phyloP scores from a whole-genome alignment of 2,113 vertebrate species.

The Strigops habroptila region DNA sequence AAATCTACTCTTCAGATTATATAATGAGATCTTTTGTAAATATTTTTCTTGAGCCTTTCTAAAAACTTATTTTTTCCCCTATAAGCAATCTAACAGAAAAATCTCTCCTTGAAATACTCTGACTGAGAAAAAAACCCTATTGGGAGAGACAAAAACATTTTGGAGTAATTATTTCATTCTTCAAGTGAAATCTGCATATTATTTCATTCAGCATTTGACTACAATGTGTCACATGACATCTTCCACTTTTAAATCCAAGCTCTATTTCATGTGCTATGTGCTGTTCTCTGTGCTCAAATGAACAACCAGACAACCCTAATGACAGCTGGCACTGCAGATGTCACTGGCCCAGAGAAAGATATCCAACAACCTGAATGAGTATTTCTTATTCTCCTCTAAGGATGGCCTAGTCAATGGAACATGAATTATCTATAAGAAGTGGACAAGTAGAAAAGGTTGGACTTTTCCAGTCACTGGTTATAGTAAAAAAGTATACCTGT shows the following conservation, averaged over 20 bases:
- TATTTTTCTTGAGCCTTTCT: background rate
- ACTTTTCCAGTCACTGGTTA: background rate
- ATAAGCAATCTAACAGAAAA: background rate
- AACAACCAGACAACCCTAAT: background rate
- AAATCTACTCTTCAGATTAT: background rate
- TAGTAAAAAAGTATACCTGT: background rate
- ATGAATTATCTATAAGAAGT: background rate
- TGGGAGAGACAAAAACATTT: background rate
- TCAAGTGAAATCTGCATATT: background rate
- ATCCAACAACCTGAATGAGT: background rate
- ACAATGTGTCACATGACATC: accelerated
- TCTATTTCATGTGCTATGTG: accelerated
- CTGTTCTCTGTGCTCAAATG: background rate
- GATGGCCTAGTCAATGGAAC: background rate
- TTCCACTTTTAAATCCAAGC: background rate
- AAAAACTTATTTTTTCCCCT: background rate
- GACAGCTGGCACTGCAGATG: background rate
- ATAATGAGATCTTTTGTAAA: background rate
- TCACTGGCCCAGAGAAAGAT: background rate
- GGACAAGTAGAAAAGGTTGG: background rate
- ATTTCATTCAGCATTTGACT: background rate
- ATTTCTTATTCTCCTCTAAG: background rate
- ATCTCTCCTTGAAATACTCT: background rate
- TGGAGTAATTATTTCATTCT: background rate
- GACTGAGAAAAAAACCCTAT: background rate